These are phyloP conservation scores for Drosophila mulleri DNA, from an alignment of 2,888 invertebrate species.

Conservation along the genomic window DNA sequence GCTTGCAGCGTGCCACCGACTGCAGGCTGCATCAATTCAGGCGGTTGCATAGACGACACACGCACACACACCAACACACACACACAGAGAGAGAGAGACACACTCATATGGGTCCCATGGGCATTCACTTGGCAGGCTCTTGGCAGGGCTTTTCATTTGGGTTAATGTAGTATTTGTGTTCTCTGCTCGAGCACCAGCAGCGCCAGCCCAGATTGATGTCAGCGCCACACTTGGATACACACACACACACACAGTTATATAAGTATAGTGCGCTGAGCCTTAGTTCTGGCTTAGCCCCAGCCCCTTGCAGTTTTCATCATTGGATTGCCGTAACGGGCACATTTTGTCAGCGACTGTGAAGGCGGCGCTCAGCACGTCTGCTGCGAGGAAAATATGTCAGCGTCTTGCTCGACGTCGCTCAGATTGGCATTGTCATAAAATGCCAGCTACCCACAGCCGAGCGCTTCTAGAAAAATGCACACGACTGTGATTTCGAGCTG, in stretches of 20 bases:
- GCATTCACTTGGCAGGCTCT: slow-evolving; percentile 68
- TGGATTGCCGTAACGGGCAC: slow-evolving; percentile 77
- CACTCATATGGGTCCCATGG: slow-evolving; percentile 45
- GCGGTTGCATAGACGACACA: slow-evolving; percentile 22
- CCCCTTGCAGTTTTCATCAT: slow-evolving; percentile 50
- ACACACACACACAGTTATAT: slow-evolving; percentile 13
- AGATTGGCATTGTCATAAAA: slow-evolving; percentile 82
- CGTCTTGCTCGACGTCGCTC: slow-evolving; percentile 64
- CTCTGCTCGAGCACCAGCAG: slow-evolving; percentile 44
- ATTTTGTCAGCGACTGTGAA: slow-evolving; percentile 71
- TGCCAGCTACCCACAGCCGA: slow-evolving; percentile 20
- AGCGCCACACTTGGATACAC: slow-evolving; percentile 26
- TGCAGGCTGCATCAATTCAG: slow-evolving; percentile 52
- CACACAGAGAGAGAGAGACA: neutral
- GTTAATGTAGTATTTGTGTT: slow-evolving; percentile 78
- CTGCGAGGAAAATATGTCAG: slow-evolving; percentile 69
- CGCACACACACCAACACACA: slow-evolving; percentile 14
- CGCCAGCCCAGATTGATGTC: slow-evolving; percentile 58
- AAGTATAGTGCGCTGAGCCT: slow-evolving; percentile 9
- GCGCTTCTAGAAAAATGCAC: slow-evolving; percentile 35
- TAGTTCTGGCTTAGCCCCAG: slow-evolving; percentile 33
- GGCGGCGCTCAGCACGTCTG: slow-evolving; percentile 65
- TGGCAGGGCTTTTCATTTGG: slow-evolving; percentile 73
- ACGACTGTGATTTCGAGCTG: slow-evolving; percentile 57
- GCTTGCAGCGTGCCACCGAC: slow-evolving; percentile 27